These are phyloP conservation scores for Elanoides forficatus DNA, from an alignment of 2,113 vertebrate genomes.

Conservation along the genomic window DNA sequence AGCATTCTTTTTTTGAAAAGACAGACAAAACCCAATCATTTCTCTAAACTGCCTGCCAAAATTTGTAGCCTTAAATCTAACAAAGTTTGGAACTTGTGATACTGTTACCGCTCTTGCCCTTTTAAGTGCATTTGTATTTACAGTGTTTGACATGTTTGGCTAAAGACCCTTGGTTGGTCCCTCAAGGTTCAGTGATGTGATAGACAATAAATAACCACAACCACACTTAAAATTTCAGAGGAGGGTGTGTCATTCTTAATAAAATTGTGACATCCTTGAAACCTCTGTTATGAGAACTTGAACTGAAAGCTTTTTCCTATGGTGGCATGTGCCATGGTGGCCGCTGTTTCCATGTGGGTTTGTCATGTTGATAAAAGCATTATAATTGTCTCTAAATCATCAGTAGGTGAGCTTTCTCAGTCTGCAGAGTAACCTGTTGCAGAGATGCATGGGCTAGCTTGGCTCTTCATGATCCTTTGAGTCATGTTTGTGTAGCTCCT, in stretches of 20 bases:
- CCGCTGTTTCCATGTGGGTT: background rate
- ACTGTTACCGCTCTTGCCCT: background rate
- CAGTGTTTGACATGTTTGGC: background rate
- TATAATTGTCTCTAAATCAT: background rate
- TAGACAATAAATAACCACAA: background rate
- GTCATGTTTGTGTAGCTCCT: background rate
- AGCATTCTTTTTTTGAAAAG: background rate
- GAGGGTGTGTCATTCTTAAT: background rate
- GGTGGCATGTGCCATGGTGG: background rate
- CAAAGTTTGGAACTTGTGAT: background rate
- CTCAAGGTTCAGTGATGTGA: fast-evolving
- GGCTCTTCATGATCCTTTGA: background rate
- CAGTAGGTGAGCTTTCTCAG: background rate
- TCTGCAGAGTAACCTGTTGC: background rate
- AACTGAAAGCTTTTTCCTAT: background rate
- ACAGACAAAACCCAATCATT: background rate
- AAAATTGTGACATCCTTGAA: background rate
- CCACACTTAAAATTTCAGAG: background rate
- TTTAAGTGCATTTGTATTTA: background rate
- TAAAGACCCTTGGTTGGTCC: background rate
- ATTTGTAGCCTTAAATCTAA: background rate
- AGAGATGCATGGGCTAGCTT: background rate
- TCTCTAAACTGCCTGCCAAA: background rate
- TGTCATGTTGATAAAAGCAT: background rate
- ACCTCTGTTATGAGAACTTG: background rate